Conservation (phyloP, 1,140 invertebrate species). For the Cylas formicarius region DNA sequence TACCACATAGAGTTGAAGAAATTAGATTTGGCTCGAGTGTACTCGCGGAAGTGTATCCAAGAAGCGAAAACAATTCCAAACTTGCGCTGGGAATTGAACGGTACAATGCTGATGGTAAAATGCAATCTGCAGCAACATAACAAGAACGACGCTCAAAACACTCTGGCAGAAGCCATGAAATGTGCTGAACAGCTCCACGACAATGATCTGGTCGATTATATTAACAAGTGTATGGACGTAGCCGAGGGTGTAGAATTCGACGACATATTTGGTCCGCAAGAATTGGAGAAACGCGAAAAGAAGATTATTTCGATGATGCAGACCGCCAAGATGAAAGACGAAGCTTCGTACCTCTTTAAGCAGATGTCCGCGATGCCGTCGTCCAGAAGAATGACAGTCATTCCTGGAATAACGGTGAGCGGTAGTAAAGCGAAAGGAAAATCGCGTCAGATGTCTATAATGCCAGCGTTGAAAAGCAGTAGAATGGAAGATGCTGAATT, state of each 20-base stretch:
- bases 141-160: slow-evolving; percentile 39
- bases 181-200: slow-evolving; percentile 20
- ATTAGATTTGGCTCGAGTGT: slow-evolving; percentile 48
- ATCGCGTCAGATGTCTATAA: slow-evolving; percentile 8
- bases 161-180: slow-evolving; percentile 11
- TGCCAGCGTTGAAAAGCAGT: no score
- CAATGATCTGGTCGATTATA: slow-evolving; percentile 12
- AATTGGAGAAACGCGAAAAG: slow-evolving; percentile 35
- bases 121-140: slow-evolving; percentile 48
- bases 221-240: slow-evolving; percentile 25
- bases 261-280: slow-evolving; percentile 30
- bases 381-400: slow-evolving; percentile 36
- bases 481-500: no score
- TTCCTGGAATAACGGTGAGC: slow-evolving; percentile 29
- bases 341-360: slow-evolving; percentile 35
- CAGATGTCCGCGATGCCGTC: slow-evolving; percentile 36
- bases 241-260: slow-evolving; percentile 34
- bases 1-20: slow-evolving; percentile 46
- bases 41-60: slow-evolving; percentile 46
- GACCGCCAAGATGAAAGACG: slow-evolving; percentile 32
- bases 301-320: slow-evolving; percentile 35
- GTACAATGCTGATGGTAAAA: slow-evolving; percentile 44
- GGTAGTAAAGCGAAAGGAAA: not conserved
- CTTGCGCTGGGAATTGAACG: slow-evolving; percentile 45
- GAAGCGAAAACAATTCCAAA: slow-evolving; percentile 43